These are phyloP conservation scores for Pituophis catenifer DNA, from an alignment of 2,113 vertebrate species.

Conservation along the genomic window DNA sequence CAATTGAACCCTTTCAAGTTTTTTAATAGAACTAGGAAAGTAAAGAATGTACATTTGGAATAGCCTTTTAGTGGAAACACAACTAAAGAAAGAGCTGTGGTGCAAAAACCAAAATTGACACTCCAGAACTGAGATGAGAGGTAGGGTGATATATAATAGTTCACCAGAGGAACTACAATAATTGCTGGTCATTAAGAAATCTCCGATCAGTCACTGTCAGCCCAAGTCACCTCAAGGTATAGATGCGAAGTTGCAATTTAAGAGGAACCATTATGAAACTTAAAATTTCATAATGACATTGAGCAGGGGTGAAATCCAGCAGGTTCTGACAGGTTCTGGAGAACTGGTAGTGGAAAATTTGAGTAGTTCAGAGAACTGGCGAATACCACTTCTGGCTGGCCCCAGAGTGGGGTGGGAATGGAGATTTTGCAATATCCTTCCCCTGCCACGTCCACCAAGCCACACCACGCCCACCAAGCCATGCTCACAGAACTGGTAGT, in stretches of 20 bases:
- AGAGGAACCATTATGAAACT: neutral
- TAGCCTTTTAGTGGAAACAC: neutral
- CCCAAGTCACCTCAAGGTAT: neutral
- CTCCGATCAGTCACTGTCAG: neutral
- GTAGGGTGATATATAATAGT: neutral
- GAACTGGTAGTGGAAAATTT: too few species aligned
- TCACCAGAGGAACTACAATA: neutral
- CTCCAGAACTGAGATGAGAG: neutral
- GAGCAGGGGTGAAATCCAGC: neutral
- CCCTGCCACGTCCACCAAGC: too few species aligned
- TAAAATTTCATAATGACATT: neutral
- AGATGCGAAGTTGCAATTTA: neutral
- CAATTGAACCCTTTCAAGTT: neutral
- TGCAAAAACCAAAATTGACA: neutral
- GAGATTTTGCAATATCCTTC: too few species aligned
- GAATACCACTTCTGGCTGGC: too few species aligned
- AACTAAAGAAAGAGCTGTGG: neutral
- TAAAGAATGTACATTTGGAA: neutral
- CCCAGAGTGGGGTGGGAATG: too few species aligned
- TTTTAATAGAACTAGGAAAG: neutral
- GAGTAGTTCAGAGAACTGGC: too few species aligned
- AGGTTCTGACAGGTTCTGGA: too few species aligned
- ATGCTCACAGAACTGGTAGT: too few species aligned
- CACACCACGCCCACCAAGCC: too few species aligned
- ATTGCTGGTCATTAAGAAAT: neutral